Base-by-base conservation (phyloP, 2,113 vertebrate species). In the Larimichthys polyactis region DNA sequence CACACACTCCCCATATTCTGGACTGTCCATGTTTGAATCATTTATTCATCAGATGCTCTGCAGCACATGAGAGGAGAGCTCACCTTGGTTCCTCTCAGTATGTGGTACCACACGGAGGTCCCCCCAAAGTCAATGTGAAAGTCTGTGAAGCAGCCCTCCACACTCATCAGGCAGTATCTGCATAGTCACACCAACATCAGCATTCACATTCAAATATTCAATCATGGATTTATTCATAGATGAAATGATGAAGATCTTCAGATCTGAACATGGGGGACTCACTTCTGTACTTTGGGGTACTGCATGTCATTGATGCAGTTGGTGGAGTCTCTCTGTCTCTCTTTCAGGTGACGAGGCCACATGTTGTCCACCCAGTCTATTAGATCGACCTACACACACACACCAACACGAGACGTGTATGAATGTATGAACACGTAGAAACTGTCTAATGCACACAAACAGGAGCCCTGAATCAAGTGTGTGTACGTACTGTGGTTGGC, bases 281-380 rank as follows among this genome's bases (percentile, higher is more conserved):
- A 98, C 97, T 91, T 99, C 88, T 99, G 98, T 9, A 99, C 98
- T 95, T 99, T 99, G 52, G 98, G 98, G 79, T 99, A 99, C 86
- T 99, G 97, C 98, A 99, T 99, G 90, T 98, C 98, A 54, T 94
- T 95, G 87, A 99, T 99, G 15, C 96, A 97, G 58, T 99, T 99
- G 1, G 98, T 99, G 0, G 98, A 97, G 87, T 99, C 98, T 51
- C 96, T 97, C 90, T 99, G 98, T 84, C 96, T 96, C 90, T 99
- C 98, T 81, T 99, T 99, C 79, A 99, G 93, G 88, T 99, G 98
- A 29, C 98, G 96, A 36, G 98, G 98, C 98, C 98, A 99, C 96
- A 99, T 99, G 88, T 98, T 99, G 92, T 99, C 98, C 60, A 99
- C 97, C 98, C 98, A 99, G 93, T 99, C 98, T 67, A 99, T 97